Evolutionary conservation across 2,888 invertebrate species (phyloP).

Genomic region (Dasysyrphus albostriatus): DNA sequence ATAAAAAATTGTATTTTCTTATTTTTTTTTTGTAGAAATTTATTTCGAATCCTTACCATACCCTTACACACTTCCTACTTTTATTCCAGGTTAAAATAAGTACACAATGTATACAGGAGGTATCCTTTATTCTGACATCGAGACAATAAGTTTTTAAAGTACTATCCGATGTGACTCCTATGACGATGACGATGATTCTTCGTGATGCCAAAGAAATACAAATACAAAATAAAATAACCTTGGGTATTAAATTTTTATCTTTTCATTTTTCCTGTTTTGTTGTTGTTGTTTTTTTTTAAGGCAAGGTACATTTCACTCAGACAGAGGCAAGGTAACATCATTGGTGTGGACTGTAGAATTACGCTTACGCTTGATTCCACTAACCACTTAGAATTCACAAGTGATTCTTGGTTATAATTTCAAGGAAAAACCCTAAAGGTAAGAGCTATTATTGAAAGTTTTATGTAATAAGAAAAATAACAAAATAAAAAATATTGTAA

Average conservation of each 20-base stretch:
- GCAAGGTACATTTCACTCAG: background rate
- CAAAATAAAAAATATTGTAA: background rate
- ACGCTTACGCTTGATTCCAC: background rate
- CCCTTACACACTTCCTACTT: background rate
- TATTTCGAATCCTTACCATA: background rate
- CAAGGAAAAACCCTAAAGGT: background rate
- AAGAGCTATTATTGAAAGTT: constrained; percentile 4
- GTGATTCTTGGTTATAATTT: background rate
- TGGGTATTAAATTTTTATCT: background rate
- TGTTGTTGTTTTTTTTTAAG: background rate
- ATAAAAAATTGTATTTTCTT: too few relatives aligned
- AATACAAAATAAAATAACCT: constrained; percentile 5
- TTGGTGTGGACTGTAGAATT: background rate
- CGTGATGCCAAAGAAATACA: background rate
- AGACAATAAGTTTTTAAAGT: background rate
- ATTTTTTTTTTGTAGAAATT: too few relatives aligned
- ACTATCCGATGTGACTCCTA: background rate
- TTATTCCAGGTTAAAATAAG: background rate
- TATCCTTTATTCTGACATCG: background rate
- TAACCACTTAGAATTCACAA: constrained; percentile 6
- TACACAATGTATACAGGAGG: background rate
- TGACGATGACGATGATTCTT: background rate
- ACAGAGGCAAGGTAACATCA: background rate
- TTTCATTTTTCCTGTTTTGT: background rate
- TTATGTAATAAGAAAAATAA: background rate